Conservation (phyloP, 2,888 invertebrate species). For the Rotaria macrura region DNA sequence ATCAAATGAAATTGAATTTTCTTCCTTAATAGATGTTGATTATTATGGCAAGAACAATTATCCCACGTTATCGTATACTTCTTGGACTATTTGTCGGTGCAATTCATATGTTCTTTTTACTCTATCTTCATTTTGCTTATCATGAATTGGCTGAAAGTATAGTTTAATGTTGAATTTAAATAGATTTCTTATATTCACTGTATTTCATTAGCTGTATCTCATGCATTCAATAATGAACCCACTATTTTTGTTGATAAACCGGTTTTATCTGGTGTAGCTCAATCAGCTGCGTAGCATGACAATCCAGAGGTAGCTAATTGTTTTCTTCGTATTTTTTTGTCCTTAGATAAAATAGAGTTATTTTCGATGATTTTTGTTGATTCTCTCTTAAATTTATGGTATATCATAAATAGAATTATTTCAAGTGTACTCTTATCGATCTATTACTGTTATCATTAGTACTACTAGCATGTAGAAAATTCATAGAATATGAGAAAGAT, state of each 20-base stretch:
- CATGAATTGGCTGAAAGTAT: conserved; percentile 50
- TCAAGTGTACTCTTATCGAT: no score
- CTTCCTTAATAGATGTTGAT: background rate
- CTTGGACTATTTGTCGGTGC: conserved; percentile 43
- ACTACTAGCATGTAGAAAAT: no score
- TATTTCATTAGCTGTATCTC: background rate
- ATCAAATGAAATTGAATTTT: background rate
- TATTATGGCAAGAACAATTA: conserved; percentile 7
- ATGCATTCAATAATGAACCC: background rate
- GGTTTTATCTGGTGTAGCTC: background rate
- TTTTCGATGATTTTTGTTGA: no score
- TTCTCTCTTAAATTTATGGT: no score
- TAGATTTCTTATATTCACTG: no score
- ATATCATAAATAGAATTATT: no score
- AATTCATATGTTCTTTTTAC: conserved; percentile 49
- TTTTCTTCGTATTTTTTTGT: background rate
- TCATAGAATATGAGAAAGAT: no score
- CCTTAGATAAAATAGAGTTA: background rate
- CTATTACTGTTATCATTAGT: no score
- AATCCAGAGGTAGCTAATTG: background rate
- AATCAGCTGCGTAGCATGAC: background rate
- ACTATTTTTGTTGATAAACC: background rate
- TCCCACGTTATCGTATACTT: conserved; percentile 42
- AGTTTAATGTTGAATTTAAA: background rate
- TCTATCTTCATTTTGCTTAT: conserved; percentile 53